Evolutionary conservation across 2,113 vertebrate genomes (phyloP), one percentile per base, ranked within the genome.

Genomic region (Irena cyanogastra): DNA sequence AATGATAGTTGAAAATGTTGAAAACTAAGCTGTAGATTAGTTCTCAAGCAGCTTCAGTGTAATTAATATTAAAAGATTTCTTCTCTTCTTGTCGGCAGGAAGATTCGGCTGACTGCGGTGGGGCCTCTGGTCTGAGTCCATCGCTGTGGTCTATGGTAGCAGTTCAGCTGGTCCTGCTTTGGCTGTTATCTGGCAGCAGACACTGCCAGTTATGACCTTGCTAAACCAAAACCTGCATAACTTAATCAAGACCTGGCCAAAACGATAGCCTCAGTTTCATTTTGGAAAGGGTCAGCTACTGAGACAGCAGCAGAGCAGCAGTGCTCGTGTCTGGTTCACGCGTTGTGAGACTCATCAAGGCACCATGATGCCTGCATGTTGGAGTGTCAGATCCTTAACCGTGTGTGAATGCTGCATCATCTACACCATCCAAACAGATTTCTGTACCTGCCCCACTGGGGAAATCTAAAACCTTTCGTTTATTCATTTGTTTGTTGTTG

Each of bases 101-200:
- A 89, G 99, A 99, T 95, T 98, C 99, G 17, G 98, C 98, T 6
- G 99, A 99, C 95, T 99, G 99, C 30, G 99, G 99, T 89, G 98
- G 99, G 15, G 99, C 97, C 96, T 98, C 98, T 97, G 98, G 97
- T 85, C 95, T 99, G 96, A 98, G 94, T 87, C 98, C 98, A 31
- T 98, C 98, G 52, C 97, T 99, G 27, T 98, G 98, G 98, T 98
- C 98, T 44, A 83, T 99, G 97, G 71, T 99, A 59, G 98, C 97
- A 89, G 97, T 98, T 96, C 99, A 99, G 94, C 52, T 99, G 90
- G 88, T 98, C 81, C 98, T 99, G 80, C 98, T 99, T 89, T 99
- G 99, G 99, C 98, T 99, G 78, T 92, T 98, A 96, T 98, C 98
- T 65, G 98, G 98, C 96, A 98, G 97, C 88, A 98, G 95, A 95